Conservation (phyloP, 1,140 invertebrate species). For the Magallana gigas region DNA sequence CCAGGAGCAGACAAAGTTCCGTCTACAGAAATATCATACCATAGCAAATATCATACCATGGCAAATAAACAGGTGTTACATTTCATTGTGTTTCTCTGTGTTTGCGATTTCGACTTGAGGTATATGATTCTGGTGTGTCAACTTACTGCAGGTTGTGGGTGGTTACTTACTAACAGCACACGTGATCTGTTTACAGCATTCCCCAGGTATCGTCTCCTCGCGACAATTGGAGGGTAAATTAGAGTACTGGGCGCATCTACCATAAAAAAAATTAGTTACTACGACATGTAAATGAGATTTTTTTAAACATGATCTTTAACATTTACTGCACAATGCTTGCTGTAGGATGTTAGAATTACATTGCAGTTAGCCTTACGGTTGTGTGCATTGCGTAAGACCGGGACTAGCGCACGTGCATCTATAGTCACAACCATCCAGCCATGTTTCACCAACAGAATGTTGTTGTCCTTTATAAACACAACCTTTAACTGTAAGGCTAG, state of each 20-base stretch:
- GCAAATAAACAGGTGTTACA: too few species aligned
- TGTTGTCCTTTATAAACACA: conserved; percentile 16
- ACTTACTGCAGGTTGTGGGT: background rate
- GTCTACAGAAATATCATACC: background rate
- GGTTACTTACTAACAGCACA: background rate
- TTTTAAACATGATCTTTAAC: too few species aligned
- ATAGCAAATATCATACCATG: too few species aligned
- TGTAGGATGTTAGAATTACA: background rate
- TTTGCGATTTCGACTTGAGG: too few species aligned
- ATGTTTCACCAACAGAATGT: background rate
- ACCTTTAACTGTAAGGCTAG: background rate
- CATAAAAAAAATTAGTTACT: background rate
- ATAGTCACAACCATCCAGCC: conserved; percentile 31
- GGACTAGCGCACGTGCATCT: background rate
- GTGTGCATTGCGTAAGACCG: background rate
- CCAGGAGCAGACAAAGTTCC: background rate
- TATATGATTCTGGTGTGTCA: background rate
- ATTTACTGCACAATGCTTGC: too few species aligned
- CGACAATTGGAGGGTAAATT: conserved; percentile 20
- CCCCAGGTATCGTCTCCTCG: background rate
- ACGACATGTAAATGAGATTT: background rate
- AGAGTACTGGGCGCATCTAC: background rate
- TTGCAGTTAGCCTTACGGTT: background rate
- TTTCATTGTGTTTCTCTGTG: too few species aligned
- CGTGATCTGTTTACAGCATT: background rate